phyloP scores from a whole-genome alignment of 37 sponge, comb jelly and placozoan species.

The Haliclona indistincta region DNA sequence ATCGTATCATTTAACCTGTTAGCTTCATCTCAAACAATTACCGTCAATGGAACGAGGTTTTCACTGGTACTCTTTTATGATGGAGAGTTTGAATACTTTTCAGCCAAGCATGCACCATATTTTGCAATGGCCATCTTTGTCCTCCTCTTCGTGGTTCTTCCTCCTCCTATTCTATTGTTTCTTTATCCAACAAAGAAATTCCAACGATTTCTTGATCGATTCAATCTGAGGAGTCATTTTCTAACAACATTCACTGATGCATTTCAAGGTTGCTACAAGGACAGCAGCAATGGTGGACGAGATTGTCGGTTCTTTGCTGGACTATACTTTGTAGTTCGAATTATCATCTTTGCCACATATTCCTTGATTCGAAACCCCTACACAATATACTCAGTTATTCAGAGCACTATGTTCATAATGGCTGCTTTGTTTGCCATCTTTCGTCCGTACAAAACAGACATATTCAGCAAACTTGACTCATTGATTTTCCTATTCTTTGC shows the following conservation, averaged over 20 bases:
- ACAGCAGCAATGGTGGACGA: not conserved
- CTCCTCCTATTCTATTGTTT: not conserved
- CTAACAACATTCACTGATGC: not conserved
- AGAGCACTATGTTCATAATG: not conserved
- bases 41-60: not conserved
- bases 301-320: slow-evolving; percentile 9
- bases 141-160: not conserved
- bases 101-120: not conserved
- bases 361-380: not conserved
- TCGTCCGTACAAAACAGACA: slow-evolving; percentile 4
- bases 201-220: not conserved
- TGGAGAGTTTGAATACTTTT: not conserved
- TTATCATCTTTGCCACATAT: not conserved
- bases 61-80: not conserved
- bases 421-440: not conserved
- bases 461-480: not conserved
- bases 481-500: not conserved
- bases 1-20: not conserved
- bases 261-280: slow-evolving; percentile 1
- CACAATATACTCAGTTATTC: not conserved
- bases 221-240: not conserved
- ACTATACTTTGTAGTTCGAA: not conserved
- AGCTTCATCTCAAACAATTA: not conserved
- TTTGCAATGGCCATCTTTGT: not conserved
- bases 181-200: not conserved